Conservation (phyloP, 2,797 vertebrate species). For the Limnodromus scolopaceus region DNA sequence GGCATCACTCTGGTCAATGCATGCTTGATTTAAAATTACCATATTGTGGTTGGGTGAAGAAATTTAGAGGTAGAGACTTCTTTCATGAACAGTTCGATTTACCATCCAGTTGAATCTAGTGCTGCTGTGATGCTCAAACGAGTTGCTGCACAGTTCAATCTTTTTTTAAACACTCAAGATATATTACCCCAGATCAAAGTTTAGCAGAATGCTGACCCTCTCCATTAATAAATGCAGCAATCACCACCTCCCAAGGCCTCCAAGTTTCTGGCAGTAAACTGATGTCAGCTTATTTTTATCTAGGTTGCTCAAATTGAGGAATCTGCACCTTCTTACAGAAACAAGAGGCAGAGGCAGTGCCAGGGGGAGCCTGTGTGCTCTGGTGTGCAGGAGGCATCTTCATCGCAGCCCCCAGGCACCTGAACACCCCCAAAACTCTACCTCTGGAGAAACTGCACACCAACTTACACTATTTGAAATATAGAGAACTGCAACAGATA, state of each 20-base stretch:
- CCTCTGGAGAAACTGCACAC: neutral
- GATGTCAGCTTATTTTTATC: constrained; percentile 3
- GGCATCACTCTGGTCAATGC: neutral
- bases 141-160: neutral
- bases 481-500: neutral
- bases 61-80: neutral
- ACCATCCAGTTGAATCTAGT: neutral
- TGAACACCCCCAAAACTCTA: neutral
- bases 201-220: neutral
- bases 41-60: neutral
- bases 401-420: neutral
- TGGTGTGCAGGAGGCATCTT: neutral
- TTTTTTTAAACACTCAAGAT: neutral
- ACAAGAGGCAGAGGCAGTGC: neutral
- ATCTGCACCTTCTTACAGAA: neutral
- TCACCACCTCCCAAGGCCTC: neutral
- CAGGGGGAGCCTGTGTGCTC: neutral
- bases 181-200: neutral
- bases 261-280: neutral
- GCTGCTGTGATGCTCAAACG: neutral
- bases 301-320: neutral
- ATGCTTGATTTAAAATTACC: neutral
- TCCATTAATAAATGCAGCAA: neutral
- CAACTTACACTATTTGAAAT: neutral
- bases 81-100: neutral